Evolutionary conservation across 2,797 vertebrate genomes (phyloP), one percentile per base, ranked within the genome.

Genomic region (Enteromius argenteus): DNA sequence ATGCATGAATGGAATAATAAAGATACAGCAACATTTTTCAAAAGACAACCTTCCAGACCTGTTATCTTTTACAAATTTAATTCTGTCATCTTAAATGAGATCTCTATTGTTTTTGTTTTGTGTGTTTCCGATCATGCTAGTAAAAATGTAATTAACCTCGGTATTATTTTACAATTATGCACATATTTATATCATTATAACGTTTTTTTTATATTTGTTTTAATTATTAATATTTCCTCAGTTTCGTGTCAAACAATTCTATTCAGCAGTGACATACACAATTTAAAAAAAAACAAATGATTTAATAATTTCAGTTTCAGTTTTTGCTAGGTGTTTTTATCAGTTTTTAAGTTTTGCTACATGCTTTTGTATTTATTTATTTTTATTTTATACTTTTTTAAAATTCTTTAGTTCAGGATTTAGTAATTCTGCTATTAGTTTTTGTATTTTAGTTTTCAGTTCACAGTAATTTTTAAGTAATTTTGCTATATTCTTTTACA

Each of bases 1-100:
- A 58, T 35, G 11, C 49, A 23, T 75, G 51, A n/a, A 58, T 75
- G 0, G 32, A 75, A 75, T 58, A 37, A 75, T 58, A 75, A 75
- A 75, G 6, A 58, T 15, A 37, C 19, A n/a, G 49, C 19, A 75
- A 21, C 27, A 7, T 21, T 44, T 21, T 32, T 6, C 9, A 51
- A 51, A 73, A 49, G 2, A 51, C 46, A 73, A 17, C 32, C 15
- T 67, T 17, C 19, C 19, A 21, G 32, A 67, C 9, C 19, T 2
- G 64, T 10, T 21, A 21, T 2, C 8, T 37, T 21, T 19, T 10
- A 37, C 64, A 66, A 35, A 66, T 15, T 14, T 15, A 23, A 58
- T 23, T n/a, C 23, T 62, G 11, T 30, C 58, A 62, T 62, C 60
- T 7, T 62, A 15, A 62, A 62, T 60, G 3, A 27, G 3, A 23